Base-by-base conservation (phyloP, 2,888 invertebrate species). In the Tuberolachnus salignus region DNA sequence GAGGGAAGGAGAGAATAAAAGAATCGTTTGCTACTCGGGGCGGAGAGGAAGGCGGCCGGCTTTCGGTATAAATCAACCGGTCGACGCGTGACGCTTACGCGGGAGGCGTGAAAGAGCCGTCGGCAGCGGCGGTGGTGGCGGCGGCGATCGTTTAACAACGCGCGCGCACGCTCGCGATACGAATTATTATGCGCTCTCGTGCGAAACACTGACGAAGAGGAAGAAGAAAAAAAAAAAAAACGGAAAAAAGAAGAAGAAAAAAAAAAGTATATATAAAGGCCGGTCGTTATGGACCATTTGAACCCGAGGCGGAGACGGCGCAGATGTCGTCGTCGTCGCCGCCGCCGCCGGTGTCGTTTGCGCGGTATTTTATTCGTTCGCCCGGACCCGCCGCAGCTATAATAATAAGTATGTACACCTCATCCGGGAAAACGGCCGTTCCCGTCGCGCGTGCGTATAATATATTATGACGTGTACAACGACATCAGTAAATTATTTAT, bases 261-360 rank as follows among this genome's bases (percentile, higher is more conserved):
- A 4, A 1, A 23, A n/a, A 13, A 21, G 1, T 26, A 9, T 34
- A 1, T 1, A 23, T n/a, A 13, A 21, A 8, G 51, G 9, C 51
- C 53, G 26, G 16, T 57, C 49, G 72, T 72, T 19, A 72, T n/a
- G 59, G 72, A 61, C 61, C 72, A 49, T 72, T 72, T 61, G 72
- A 49, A 23, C 44, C 3, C 34, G 34, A 34, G 3, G 34, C 6
- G 34, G 34, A 34, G 34, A 34, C 34, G 34, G 34, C 34, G 34
- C 34, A 6, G 6, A 34, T 6, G 34, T 34, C 34, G 34, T 34
- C 34, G n/a, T n/a, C n/a, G n/a, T n/a, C n/a, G n/a, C n/a, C n/a
- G n/a, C n/a, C n/a, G n/a, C n/a, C n/a, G 34, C 34, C 34, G 34
- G 6, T 34, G 34, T 34, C 34, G 34, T 34, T 34, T 34, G 34